Conservation (phyloP, 2,888 invertebrate species). For the Mythimna lalbum region DNA sequence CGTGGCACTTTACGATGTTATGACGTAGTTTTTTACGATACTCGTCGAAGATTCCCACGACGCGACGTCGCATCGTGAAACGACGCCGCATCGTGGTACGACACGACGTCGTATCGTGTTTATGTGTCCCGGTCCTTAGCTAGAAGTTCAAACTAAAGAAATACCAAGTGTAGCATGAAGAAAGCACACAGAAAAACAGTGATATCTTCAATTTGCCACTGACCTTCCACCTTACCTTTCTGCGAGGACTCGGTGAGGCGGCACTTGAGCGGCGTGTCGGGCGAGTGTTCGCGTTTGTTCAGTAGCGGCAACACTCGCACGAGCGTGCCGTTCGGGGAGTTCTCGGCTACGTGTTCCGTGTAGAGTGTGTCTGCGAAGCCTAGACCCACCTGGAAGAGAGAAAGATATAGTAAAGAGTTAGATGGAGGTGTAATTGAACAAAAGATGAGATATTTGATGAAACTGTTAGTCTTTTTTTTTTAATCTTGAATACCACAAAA, state of each 20-base stretch:
- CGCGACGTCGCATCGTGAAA: no score
- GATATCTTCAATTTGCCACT: conserved; percentile 38
- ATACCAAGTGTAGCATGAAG: conserved; percentile 13
- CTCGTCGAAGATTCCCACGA: no score
- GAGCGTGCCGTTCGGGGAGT: conserved; percentile 92
- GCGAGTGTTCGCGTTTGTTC: conserved; percentile 93
- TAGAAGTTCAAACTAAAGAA: conserved; percentile 3
- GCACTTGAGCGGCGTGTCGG: conserved; percentile 94
- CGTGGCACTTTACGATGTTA: no score
- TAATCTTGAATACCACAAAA: no score
- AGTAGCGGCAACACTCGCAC: conserved; percentile 94
- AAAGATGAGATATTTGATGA: no score
- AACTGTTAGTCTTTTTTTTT: no score
- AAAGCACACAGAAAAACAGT: conserved; percentile 11
- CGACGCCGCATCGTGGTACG: no score
- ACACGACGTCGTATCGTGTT: no score
- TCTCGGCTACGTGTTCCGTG: conserved; percentile 95
- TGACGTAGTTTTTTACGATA: no score
- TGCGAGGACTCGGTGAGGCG: conserved; percentile 95
- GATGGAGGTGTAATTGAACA: no score
- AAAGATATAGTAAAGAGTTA: no score
- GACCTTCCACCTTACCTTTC: conserved; percentile 87
- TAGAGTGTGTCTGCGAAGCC: conserved; percentile 97
- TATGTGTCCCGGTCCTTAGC: no score
- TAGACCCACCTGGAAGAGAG: conserved; percentile 91